Base-by-base conservation (phyloP, 2,797 vertebrate genomes). In the Gymnoscopelus microlampas region DNA sequence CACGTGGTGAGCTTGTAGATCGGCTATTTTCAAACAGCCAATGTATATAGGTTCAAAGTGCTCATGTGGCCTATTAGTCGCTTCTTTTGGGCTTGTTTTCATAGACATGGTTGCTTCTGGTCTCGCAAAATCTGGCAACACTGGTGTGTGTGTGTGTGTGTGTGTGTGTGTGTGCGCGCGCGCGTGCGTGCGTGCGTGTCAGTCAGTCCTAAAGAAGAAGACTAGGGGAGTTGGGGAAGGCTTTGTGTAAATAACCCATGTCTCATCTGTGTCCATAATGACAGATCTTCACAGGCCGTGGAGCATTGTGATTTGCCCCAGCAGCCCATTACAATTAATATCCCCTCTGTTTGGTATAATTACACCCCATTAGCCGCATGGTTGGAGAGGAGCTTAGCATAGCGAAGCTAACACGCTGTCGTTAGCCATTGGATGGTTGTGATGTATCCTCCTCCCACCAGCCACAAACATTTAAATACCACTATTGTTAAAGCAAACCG, bases 291-390 rank as follows among this genome's bases (percentile, higher is more conserved):
- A 60, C 66, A 9, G 66, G 35, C 48, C 69, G 29, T 63, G 53
- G 44, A 69, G 66, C 53, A 63, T 73, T 44, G 39, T 44, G 39
- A 2, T 9, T 44, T 70, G 65, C 50, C 71, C 62, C 13, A 19
- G 53, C 19, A 56, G 53, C 35, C 65, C 65, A 50, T 57, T 67
- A 32, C 14, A 66, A 51, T 54, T 66, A 65, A 69, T 66, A 39
- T 55, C 54, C 50, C 60, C 65, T 29, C 50, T 32, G 63, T 53
- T 15, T 60, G 64, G 61, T 44, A 44, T 63, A 66, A 74, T 71
- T 70, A 72, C 67, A 58, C 48, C 51, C 68, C 63, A 70, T 73
- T 74, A 81, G 77, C 69, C 70, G 69, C 60, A 66, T 70, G 63
- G 75, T 76, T 71, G 71, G 53, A 71, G 47, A 50, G 54, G 39